Percentiles rank a stretch among this genome's conserved stretches.
phyloP scores from a whole-genome alignment of 2,797 vertebrate species.

The Hippoglossus hippoglossus region DNA sequence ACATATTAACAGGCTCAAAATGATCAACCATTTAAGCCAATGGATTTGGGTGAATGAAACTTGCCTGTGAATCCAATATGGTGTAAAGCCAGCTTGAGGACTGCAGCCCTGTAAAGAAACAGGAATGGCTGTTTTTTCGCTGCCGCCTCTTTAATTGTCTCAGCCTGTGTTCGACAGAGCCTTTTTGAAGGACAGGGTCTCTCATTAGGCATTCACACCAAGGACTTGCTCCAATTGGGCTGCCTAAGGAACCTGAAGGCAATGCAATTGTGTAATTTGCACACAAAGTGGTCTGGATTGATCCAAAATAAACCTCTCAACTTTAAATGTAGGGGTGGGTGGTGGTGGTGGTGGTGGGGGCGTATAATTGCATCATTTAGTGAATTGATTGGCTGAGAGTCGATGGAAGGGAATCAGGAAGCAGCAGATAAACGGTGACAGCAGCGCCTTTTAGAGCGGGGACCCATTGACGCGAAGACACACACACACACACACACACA shows the following conservation, averaged over 20 bases:
- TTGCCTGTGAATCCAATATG: constrained; percentile 36
- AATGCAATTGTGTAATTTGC: constrained; percentile 94
- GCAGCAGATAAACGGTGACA: constrained; percentile 91
- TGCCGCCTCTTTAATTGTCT: constrained; percentile 67
- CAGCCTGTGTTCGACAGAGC: constrained; percentile 64
- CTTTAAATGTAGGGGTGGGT: constrained; percentile 87
- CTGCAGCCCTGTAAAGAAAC: constrained; percentile 36
- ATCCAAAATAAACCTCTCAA: constrained; percentile 98
- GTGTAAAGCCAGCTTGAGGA: constrained; percentile 15
- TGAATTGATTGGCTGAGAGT: constrained; percentile 95
- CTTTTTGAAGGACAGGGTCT: constrained; percentile 80
- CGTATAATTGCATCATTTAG: constrained; percentile 99
- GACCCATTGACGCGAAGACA: constrained; percentile 64
- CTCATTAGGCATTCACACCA: constrained; percentile 87
- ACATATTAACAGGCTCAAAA: constrained; percentile 13
- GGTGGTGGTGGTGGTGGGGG: constrained; percentile 61
- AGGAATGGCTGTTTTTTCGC: constrained; percentile 29
- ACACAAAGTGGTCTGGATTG: constrained; percentile 96
- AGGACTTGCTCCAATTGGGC: constrained; percentile 87
- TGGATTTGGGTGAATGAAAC: constrained; percentile 33
- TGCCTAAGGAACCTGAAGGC: constrained; percentile 90
- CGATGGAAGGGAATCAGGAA: constrained; percentile 96
- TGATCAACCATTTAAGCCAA: constrained; percentile 25
- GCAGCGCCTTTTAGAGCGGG: constrained; percentile 85
- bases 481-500: constrained; percentile 44